Conservation (phyloP, 2,888 invertebrate genomes). For the Sinohyriopsis cumingii region DNA sequence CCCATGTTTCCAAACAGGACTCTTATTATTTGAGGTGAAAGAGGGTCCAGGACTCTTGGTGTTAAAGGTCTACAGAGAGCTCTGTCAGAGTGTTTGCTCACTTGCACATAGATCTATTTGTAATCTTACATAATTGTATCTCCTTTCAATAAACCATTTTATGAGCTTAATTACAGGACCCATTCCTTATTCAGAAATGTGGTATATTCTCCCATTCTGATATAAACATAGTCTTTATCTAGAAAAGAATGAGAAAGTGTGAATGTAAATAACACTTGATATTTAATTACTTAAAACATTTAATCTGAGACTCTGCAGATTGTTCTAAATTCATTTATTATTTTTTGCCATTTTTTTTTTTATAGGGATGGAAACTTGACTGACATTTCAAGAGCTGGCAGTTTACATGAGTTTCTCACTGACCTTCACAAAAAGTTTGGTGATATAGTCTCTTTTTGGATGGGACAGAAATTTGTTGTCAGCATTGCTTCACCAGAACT, state of each 20-base stretch:
- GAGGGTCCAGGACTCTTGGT: neutral
- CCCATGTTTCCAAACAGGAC: too few relatives aligned
- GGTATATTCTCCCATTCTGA: too few relatives aligned
- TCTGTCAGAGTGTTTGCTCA: too few relatives aligned
- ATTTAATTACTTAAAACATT: neutral
- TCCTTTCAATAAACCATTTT: too few relatives aligned
- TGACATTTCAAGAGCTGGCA: conserved; percentile 70
- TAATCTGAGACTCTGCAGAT: too few relatives aligned
- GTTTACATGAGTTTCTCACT: conserved; percentile 70
- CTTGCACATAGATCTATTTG: too few relatives aligned
- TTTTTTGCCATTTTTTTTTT: conserved; percentile 9
- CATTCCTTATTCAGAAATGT: too few relatives aligned
- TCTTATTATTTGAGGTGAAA: neutral
- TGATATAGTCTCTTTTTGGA: conserved; percentile 72
- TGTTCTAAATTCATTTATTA: neutral
- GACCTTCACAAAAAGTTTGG: conserved; percentile 70
- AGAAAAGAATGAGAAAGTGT: too few relatives aligned
- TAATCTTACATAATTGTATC: too few relatives aligned
- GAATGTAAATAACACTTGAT: too few relatives aligned
- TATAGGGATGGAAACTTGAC: conserved; percentile 71
- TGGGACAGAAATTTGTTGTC: conserved; percentile 65
- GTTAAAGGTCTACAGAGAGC: neutral
- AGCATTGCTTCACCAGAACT: conserved; percentile 70
- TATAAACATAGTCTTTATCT: too few relatives aligned
- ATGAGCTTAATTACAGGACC: too few relatives aligned